Evolutionary conservation across 2,888 invertebrate genomes (phyloP), one percentile per base, ranked within the genome.

Genomic region (Petrolisthes cinctipes): DNA sequence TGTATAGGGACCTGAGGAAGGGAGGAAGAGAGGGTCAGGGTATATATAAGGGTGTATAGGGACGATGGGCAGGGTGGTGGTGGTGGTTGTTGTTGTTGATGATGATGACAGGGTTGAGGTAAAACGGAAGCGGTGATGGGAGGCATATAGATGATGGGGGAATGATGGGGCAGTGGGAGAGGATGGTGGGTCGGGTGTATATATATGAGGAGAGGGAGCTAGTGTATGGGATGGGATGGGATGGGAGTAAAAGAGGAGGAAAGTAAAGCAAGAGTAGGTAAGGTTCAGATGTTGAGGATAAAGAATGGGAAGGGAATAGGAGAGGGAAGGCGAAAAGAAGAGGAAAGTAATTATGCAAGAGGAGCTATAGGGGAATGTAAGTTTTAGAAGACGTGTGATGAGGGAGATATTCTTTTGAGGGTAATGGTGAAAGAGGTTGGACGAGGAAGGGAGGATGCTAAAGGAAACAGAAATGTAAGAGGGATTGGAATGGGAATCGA

Each of bases 261-360:
- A 76, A 11, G 53, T 14, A 51, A 76, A 51, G 71, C n/a, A n/a
- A 61, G 17, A 61, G 17, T 3, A 61, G 7, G 61, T 9, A 61
- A 14, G 61, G 14, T 9, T 61, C 14, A 11, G 6, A n/a, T 6
- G n/a, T 7, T 6, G 11, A n/a, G 6, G n/a, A 20, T 14, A 23
- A 76, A 37, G 76, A 37, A 76, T 14, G 76, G 76, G 76, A 14
- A 76, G 73, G 73, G 23, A 20, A n/a, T 11, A 20, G 71, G 71
- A 11, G 71, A 17, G 5, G 71, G 71, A 14, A 14, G 61, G 61
- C 14, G 14, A 61, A 14, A 61, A 14, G 61, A 61, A 61, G 6
- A 61, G 14, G 61, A 61, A 14, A 61, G 61, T 14, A 61, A n/a
- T n/a, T n/a, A n/a, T n/a, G n/a, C n/a, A n/a, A n/a, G n/a, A n/a